A percentile compares a stretch with the other conserved stretches of the same genome.
phyloP scores from a whole-genome alignment of 2,797 vertebrate species.

The Alca torda region DNA sequence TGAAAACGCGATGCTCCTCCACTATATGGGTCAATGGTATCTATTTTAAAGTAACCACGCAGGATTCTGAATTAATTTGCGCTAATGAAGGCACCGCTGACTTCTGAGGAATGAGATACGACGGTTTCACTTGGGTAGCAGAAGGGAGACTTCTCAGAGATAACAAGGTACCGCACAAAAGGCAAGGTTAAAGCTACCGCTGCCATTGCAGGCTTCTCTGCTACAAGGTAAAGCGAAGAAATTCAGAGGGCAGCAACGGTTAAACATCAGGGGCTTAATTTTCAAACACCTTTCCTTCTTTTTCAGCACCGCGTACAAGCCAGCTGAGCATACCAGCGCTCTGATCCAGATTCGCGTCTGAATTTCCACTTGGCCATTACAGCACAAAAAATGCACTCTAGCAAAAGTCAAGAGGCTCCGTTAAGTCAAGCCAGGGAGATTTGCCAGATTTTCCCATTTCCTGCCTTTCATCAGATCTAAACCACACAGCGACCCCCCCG shows the following conservation, averaged over 20 bases:
- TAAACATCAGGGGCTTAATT: background rate
- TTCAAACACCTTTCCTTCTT: conserved; percentile 20
- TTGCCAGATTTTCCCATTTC: conserved; percentile 74
- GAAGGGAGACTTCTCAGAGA: conserved; percentile 32
- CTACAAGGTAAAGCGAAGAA: background rate
- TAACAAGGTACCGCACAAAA: conserved; percentile 22
- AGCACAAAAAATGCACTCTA: conserved; percentile 58
- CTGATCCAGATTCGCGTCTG: conserved; percentile 34
- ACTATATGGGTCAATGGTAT: background rate
- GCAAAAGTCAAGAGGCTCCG: conserved; percentile 70
- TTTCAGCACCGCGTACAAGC: background rate
- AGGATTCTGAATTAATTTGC: conserved; percentile 29
- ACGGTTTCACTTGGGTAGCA: background rate
- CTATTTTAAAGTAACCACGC: conserved; percentile 14
- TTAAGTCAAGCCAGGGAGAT: conserved; percentile 70
- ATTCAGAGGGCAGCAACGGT: background rate
- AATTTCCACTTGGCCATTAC: conserved; percentile 60
- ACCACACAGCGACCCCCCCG: conserved; percentile 59
- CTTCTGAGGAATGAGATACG: background rate
- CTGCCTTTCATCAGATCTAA: conserved; percentile 76
- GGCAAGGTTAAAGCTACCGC: background rate
- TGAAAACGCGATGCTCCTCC: background rate
- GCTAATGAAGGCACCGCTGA: background rate
- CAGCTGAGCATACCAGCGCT: background rate
- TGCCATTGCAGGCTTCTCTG: background rate